A percentile compares a stretch with the other conserved stretches of the same genome.
Evolutionary conservation across 2,888 invertebrate species (phyloP).

Genomic region (Pammene aurita): DNA sequence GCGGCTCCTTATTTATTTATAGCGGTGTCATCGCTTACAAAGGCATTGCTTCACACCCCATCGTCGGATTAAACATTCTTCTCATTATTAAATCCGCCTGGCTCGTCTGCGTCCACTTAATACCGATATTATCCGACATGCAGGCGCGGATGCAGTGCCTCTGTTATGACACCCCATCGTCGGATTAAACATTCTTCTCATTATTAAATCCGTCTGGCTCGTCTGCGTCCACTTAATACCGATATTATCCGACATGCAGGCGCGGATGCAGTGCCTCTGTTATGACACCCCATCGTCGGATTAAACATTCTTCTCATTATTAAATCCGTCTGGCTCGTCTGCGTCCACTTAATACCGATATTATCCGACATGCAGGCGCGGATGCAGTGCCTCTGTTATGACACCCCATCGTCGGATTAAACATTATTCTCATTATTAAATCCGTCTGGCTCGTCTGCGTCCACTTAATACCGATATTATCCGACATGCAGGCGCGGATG

Average conservation of each 20-base stretch:
- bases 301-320: slow-evolving; percentile 29
- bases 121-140: slow-evolving; percentile 8
- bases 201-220: slow-evolving; percentile 18
- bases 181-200: slow-evolving; percentile 28
- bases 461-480: slow-evolving; percentile 7
- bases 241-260: slow-evolving; percentile 12
- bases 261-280: slow-evolving; percentile 14
- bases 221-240: background rate
- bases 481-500: no score
- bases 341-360: slow-evolving; percentile 1
- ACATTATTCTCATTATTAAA: slow-evolving; percentile 27
- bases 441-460: slow-evolving; percentile 6
- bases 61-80: slow-evolving; percentile 26
- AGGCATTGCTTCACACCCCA: slow-evolving; percentile 23
- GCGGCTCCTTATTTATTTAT: slow-evolving; percentile 24
- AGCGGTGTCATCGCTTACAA: slow-evolving; percentile 14
- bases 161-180: slow-evolving; percentile 20
- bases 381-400: slow-evolving; percentile 14
- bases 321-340: slow-evolving; percentile 14
- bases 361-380: no score
- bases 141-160: no score
- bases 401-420: slow-evolving; percentile 24
- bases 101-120: slow-evolving; percentile 3
- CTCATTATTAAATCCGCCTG: slow-evolving; percentile 18
- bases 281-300: slow-evolving; percentile 22